Conservation (phyloP, 2,113 vertebrate genomes). For the Saguinus midas region DNA sequence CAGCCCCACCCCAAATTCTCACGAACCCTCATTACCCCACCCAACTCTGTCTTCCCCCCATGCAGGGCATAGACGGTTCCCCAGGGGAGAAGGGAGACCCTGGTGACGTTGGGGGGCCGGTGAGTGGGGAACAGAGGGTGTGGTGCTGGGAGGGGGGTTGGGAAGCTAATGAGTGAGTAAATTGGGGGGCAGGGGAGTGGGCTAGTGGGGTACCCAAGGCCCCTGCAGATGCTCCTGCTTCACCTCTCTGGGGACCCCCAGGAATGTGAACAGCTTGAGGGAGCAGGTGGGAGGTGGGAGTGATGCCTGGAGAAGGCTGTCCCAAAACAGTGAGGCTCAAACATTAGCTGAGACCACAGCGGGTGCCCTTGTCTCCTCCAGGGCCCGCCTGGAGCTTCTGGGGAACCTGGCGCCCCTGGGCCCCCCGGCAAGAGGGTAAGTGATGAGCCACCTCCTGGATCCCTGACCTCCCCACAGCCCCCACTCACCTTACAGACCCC, state of each 20-base stretch:
- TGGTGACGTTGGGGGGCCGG: constrained; percentile 90
- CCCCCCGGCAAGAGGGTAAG: constrained; percentile 92
- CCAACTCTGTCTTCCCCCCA: constrained; percentile 82
- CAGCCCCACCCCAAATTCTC: not conserved
- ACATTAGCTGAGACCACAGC: accelerated
- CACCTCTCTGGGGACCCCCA: not conserved
- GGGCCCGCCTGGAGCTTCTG: constrained; percentile 91
- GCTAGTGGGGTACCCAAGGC: not conserved
- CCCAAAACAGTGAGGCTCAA: not conserved
- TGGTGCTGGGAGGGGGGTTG: not conserved
- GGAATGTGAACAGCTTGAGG: not conserved
- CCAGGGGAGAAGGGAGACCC: constrained; percentile 90
- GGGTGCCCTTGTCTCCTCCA: constrained; percentile 50
- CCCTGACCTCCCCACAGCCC: not conserved
- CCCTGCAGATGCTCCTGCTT: not conserved
- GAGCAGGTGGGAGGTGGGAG: not conserved
- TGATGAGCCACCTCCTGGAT: not conserved
- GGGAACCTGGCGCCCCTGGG: constrained; percentile 91
- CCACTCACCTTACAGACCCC: too few species aligned
- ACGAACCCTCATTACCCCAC: not conserved
- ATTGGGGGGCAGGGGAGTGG: not conserved
- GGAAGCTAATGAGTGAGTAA: not conserved
- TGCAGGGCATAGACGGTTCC: constrained; percentile 88
- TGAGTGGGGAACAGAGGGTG: constrained; percentile 77
- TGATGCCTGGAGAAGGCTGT: not conserved